Conservation (phyloP, 2,797 vertebrate genomes). For the Streptopelia turtur region DNA sequence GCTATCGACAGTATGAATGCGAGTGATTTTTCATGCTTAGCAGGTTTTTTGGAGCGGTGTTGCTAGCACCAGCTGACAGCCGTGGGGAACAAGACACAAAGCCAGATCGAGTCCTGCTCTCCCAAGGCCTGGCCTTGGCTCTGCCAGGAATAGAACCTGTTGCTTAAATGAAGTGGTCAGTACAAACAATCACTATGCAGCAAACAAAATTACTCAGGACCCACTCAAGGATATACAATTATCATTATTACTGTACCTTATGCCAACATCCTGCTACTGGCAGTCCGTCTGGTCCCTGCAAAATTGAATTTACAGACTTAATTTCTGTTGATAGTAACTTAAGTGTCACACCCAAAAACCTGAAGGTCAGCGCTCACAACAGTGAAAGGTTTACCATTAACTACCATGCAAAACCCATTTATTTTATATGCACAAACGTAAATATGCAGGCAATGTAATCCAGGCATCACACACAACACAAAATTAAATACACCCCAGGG, state of each 20-base stretch:
- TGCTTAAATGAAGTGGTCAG: neutral
- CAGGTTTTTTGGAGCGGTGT: neutral
- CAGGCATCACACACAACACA: neutral
- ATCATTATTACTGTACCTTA: slow-evolving; percentile 79
- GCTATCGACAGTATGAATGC: fast-evolving
- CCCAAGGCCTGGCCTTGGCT: fast-evolving
- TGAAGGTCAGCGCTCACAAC: neutral
- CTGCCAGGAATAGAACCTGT: neutral
- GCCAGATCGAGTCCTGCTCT: neutral
- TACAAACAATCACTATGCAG: neutral
- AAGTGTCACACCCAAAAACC: neutral
- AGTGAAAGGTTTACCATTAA: neutral
- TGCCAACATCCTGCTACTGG: slow-evolving; percentile 94
- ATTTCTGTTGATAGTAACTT: neutral
- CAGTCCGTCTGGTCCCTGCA: slow-evolving; percentile 89
- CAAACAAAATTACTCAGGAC: neutral
- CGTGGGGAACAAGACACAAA: neutral
- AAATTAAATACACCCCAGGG: neutral
- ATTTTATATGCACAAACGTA: neutral
- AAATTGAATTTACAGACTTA: neutral
- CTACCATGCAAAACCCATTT: slow-evolving; percentile 4
- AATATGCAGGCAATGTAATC: neutral
- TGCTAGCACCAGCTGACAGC: neutral
- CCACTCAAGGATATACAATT: neutral
- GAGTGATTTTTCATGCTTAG: too few relatives aligned